phyloP scores from a whole-genome alignment of 2,113 vertebrate species.

The Erinaceus europaeus region DNA sequence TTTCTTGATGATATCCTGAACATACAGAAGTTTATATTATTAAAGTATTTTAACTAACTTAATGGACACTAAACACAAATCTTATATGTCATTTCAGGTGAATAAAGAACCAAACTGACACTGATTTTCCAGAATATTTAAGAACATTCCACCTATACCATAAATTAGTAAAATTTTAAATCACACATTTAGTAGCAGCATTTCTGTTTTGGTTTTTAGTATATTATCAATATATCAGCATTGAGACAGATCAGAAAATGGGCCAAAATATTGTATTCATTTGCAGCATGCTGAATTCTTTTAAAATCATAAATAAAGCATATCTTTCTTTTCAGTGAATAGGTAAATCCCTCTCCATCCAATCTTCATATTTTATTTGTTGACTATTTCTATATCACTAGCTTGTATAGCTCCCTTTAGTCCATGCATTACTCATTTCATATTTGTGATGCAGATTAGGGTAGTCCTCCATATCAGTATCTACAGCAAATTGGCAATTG shows the following conservation, averaged over 20 bases:
- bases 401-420: background rate
- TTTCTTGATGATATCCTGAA: background rate
- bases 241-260: background rate
- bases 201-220: background rate
- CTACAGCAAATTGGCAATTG: background rate
- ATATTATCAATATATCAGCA: background rate
- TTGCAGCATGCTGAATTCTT: background rate
- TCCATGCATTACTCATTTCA: background rate
- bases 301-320: background rate
- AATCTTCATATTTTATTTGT: background rate
- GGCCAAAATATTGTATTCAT: background rate
- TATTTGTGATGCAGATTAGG: fast-evolving
- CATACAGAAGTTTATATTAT: background rate
- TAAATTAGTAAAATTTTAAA: background rate
- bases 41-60: background rate
- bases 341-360: background rate
- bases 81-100: background rate
- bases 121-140: background rate
- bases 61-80: background rate
- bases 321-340: background rate
- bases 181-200: background rate
- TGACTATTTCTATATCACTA: background rate
- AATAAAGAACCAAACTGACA: background rate
- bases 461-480: background rate
- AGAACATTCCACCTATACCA: background rate